phyloP scores from a whole-genome alignment of 2,113 vertebrate genomes.

The Coryphaenoides rupestris region DNA sequence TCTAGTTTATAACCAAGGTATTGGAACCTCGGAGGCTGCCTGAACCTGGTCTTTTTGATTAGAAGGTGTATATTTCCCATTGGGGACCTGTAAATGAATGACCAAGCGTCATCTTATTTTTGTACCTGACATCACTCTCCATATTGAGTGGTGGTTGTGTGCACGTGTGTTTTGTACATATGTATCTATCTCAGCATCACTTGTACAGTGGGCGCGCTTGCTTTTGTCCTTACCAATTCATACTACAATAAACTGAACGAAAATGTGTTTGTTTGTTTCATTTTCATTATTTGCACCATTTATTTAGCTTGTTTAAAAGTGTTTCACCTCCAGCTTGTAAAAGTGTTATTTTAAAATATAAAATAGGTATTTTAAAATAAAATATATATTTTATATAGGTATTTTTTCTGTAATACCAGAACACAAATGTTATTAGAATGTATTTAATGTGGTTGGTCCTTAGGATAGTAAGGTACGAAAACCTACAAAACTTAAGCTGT shows the following conservation, averaged over 20 bases:
- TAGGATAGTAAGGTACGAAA: too few species aligned
- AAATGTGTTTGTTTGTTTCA: slow-evolving; percentile 10
- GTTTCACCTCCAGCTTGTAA: too few species aligned
- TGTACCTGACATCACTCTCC: slow-evolving; percentile 37
- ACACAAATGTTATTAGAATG: too few species aligned
- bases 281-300: not conserved
- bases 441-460: too few species aligned
- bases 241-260: slow-evolving; percentile 51
- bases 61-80: slow-evolving; percentile 13
- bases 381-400: too few species aligned
- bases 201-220: slow-evolving; percentile 30
- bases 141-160: slow-evolving; percentile 27
- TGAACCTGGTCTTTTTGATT: not conserved
- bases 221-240: slow-evolving; percentile 47
- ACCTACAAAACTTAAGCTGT: too few species aligned
- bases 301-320: too few species aligned
- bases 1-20: too few species aligned
- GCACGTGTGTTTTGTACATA: slow-evolving; percentile 61
- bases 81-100: slow-evolving; percentile 24
- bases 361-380: too few species aligned
- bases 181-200: slow-evolving; percentile 45
- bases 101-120: slow-evolving; percentile 40
- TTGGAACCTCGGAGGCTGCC: not conserved
- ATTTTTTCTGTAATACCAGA: too few species aligned
- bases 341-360: too few species aligned